phyloP scores from a whole-genome alignment of 1,140 invertebrate species.

The Aculops lycopersici region DNA sequence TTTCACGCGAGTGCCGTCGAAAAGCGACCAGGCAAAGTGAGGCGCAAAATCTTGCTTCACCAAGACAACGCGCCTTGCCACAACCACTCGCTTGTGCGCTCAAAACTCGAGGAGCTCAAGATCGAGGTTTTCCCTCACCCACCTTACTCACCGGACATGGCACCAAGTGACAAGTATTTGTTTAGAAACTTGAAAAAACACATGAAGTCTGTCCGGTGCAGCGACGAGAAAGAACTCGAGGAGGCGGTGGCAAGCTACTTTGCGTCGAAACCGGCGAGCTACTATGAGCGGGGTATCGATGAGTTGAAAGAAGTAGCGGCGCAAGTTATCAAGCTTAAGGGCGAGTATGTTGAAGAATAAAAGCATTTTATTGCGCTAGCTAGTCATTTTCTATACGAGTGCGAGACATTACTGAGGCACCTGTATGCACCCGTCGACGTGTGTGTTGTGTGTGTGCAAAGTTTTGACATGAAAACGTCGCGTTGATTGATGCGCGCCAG shows the following conservation, averaged over 20 bases:
- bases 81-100: neutral
- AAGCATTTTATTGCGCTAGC: no score
- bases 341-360: slow-evolving; percentile 6
- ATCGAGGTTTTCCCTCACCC: slow-evolving; percentile 11
- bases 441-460: no score
- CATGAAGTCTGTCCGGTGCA: neutral
- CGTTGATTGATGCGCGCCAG: no score
- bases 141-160: slow-evolving; percentile 14
- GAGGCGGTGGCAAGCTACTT: slow-evolving; percentile 3
- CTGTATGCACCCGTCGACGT: no score
- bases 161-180: slow-evolving; percentile 13
- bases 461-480: no score
- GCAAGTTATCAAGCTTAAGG: slow-evolving; percentile 3
- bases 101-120: slow-evolving; percentile 4
- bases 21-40: slow-evolving; percentile 1
- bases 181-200: slow-evolving; percentile 4
- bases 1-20: neutral
- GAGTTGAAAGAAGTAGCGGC: slow-evolving; percentile 1
- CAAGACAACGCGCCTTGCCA: slow-evolving; percentile 5
- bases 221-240: slow-evolving; percentile 1
- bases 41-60: slow-evolving; percentile 3
- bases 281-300: slow-evolving; percentile 3
- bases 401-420: no score
- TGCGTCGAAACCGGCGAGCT: slow-evolving; percentile 1
- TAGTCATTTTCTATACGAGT: no score